Evolutionary conservation across 2,888 invertebrate species (phyloP).

Genomic region (Tryphoninae sp.): DNA sequence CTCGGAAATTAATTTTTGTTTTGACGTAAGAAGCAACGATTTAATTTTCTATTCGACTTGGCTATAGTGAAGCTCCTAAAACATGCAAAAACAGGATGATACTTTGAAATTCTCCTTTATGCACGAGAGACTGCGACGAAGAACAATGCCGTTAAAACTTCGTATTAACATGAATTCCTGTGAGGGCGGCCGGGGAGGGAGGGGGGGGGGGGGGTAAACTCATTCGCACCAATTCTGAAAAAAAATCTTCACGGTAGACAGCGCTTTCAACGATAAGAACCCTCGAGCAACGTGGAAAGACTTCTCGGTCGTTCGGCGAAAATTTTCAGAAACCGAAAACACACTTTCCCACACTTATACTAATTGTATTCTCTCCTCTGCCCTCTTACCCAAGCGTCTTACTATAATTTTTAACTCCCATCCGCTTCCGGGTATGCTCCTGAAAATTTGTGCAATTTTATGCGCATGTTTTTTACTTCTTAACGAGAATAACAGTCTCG

Average conservation of each 20-base stretch:
- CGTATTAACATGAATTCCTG: conserved; percentile 36
- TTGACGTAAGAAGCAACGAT: neutral
- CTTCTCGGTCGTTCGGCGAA: neutral
- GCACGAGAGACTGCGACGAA: neutral
- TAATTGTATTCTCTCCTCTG: conserved; percentile 11
- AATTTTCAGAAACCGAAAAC: neutral
- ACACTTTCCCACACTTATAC: conserved; percentile 16
- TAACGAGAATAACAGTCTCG: neutral
- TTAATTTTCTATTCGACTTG: neutral
- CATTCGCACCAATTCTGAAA: conserved; percentile 6
- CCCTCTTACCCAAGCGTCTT: neutral
- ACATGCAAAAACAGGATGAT: neutral
- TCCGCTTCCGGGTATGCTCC: neutral
- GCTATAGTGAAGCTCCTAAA: neutral
- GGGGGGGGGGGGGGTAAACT: neutral
- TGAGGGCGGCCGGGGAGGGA: neutral
- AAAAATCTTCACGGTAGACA: neutral
- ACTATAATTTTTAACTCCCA: neutral
- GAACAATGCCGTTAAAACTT: conserved; percentile 19
- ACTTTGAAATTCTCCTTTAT: neutral
- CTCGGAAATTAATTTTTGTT: neutral
- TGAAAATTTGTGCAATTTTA: conserved; percentile 14
- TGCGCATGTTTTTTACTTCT: neutral
- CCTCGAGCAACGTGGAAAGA: neutral
- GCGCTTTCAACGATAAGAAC: conserved; percentile 26